Base-by-base conservation (phyloP, 1,140 invertebrate genomes). In the Heliconius melpomene region DNA sequence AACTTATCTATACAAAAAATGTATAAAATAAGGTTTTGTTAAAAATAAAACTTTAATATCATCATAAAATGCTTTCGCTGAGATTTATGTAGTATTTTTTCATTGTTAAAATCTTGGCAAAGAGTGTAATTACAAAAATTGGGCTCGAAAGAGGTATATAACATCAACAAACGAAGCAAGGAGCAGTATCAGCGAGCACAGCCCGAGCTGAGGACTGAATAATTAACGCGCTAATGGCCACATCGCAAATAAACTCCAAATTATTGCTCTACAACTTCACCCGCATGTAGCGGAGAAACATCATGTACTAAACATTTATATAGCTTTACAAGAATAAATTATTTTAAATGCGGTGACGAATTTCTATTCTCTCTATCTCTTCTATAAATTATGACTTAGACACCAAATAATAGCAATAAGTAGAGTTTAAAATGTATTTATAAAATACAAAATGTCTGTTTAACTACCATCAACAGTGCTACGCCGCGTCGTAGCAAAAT, bases 211-310 rank as follows among this genome's bases (percentile, higher is more conserved):
- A 79, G 82, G 82, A 84, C 86, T 92, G 89, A 92, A 93, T 94
- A 93, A 94, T 94, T 94, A 92, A 92, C 91, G 84, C 85, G 79
- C 86, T 94, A 94, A 94, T 91, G 89, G 90, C 89, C 88, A 88
- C 84, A 88, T 88, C 84, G 87, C 91, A 92, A 93, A 93, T 93
- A 94, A 94, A 93, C 85, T 91, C 87, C 82, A 85, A 93, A 94
- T 92, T 92, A 92, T 91, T 92, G 85, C 80, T 74, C 81, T 81
- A 81, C 78, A 82, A 84, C 81, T 82, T 82, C 80, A 81, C 77
- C 79, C 79, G 76, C 79, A 72, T 82, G 76, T 78, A 81, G 76
- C 79, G 72, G 71, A 74, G 79, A 73, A 81, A 78, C 75, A 78
- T 81, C 52, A 75, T 81, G 72, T 81, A 77, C 23, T 72, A 77